Conservation (phyloP, 2,888 invertebrate species). For the Ophion slaviceki region DNA sequence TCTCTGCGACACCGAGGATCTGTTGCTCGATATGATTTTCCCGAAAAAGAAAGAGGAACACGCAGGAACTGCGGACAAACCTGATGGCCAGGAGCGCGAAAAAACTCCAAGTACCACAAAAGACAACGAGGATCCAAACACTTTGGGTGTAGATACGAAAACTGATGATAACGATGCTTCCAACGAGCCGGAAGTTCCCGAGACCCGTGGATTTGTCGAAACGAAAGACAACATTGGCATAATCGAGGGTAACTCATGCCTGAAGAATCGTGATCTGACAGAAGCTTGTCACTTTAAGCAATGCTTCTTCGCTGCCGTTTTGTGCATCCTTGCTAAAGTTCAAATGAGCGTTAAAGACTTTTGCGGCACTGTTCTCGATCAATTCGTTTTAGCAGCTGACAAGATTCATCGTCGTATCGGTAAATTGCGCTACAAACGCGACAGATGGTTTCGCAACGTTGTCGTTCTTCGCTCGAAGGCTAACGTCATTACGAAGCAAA, state of each 20-base stretch:
- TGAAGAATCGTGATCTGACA: constrained; percentile 68
- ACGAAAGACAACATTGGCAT: constrained; percentile 71
- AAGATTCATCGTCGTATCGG: constrained; percentile 74
- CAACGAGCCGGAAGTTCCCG: constrained; percentile 52
- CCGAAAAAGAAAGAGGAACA: constrained; percentile 66
- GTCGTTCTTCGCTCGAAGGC: constrained; percentile 73
- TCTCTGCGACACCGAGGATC: constrained; percentile 75
- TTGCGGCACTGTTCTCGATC: constrained; percentile 72
- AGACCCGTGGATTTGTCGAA: constrained; percentile 71
- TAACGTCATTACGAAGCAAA: constrained; percentile 76
- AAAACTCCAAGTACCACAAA: not conserved
- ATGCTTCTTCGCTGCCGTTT: constrained; percentile 77
- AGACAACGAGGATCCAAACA: constrained; percentile 20
- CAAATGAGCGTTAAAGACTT: constrained; percentile 71
- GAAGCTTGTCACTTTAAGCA: constrained; percentile 75
- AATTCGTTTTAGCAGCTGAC: constrained; percentile 72
- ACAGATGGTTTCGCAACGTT: constrained; percentile 75
- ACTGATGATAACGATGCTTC: constrained; percentile 5
- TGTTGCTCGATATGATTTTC: constrained; percentile 78
- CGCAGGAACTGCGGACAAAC: constrained; percentile 15
- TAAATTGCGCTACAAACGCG: constrained; percentile 74
- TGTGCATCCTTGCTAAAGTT: constrained; percentile 78
- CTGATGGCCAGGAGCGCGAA: not conserved
- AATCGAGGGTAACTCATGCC: constrained; percentile 71
- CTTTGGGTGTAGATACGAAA: constrained; percentile 12